Percentiles rank a stretch among this genome's conserved stretches.
Conservation (phyloP, 2,888 invertebrate species). For the Drosophila prolongata region DNA sequence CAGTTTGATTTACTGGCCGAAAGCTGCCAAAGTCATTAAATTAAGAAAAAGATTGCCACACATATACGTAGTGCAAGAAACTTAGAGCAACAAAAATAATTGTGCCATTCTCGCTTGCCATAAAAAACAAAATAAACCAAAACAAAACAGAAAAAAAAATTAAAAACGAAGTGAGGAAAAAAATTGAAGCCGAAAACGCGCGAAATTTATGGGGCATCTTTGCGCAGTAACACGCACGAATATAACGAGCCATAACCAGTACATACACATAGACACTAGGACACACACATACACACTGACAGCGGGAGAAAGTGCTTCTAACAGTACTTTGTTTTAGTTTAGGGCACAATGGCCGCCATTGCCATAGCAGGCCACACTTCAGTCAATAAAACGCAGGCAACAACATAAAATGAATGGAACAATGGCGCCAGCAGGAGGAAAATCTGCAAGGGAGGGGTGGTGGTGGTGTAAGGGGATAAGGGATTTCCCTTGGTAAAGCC, state of each 20-base stretch:
- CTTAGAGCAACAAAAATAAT: constrained; percentile 45
- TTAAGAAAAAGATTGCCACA: constrained; percentile 50
- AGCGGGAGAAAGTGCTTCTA: constrained; percentile 58
- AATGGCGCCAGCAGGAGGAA: constrained; percentile 61
- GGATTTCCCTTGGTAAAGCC: constrained; percentile 20
- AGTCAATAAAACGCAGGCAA: constrained; percentile 79
- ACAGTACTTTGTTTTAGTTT: constrained; percentile 77
- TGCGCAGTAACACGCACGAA: constrained; percentile 77
- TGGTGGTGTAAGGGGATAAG: background rate
- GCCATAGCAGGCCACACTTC: constrained; percentile 48
- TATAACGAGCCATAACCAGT: constrained; percentile 73
- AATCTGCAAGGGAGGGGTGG: background rate
- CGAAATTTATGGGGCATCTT: constrained; percentile 78
- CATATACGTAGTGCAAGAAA: constrained; percentile 42
- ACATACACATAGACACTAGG: constrained; percentile 40
- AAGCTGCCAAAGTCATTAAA: constrained; percentile 71
- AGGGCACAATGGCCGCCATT: constrained; percentile 71
- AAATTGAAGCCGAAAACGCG: constrained; percentile 72
- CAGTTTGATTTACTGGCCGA: constrained; percentile 68
- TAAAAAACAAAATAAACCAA: constrained; percentile 19
- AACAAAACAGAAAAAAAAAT: constrained; percentile 40
- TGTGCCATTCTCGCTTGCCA: constrained; percentile 30
- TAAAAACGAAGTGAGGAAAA: constrained; percentile 46
- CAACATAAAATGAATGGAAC: constrained; percentile 70
- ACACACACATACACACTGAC: constrained; percentile 28